Evolutionary conservation across 1,140 invertebrate genomes (phyloP).

Genomic region (Cephus cinctus): DNA sequence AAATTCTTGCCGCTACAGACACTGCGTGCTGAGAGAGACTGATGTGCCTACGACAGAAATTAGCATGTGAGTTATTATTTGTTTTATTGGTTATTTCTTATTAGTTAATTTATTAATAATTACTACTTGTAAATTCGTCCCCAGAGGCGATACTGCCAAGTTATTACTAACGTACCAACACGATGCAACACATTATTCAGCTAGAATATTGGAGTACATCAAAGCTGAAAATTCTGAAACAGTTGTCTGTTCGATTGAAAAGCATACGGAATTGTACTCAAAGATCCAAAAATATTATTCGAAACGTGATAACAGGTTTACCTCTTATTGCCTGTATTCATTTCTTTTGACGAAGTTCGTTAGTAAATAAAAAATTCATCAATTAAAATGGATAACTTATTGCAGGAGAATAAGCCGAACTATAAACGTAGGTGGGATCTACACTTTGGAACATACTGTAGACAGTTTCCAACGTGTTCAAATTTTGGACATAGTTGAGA

Average conservation of each 20-base stretch:
- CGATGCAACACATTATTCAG: slow-evolving; percentile 42
- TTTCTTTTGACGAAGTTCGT: neutral
- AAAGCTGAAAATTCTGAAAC: slow-evolving; percentile 19
- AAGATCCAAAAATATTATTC: slow-evolving; percentile 35
- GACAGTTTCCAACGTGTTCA: slow-evolving; percentile 41
- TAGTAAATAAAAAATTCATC: neutral
- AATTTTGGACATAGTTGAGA: slow-evolving; percentile 32
- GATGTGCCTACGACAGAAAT: slow-evolving; percentile 38
- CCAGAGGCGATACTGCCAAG: slow-evolving; percentile 40
- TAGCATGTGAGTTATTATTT: slow-evolving; percentile 25
- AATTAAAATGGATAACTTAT: slow-evolving; percentile 1
- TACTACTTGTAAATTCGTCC: slow-evolving; percentile 18
- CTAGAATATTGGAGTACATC: slow-evolving; percentile 35
- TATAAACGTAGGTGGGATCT: slow-evolving; percentile 34
- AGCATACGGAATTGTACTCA: slow-evolving; percentile 19
- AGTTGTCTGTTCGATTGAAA: slow-evolving; percentile 18
- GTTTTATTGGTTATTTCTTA: neutral
- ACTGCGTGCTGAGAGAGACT: slow-evolving; percentile 35
- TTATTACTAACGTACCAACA: slow-evolving; percentile 37
- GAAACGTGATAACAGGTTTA: slow-evolving; percentile 28
- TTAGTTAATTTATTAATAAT: slow-evolving; percentile 5
- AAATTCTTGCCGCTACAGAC: slow-evolving; percentile 36
- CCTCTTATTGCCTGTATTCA: neutral
- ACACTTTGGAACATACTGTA: slow-evolving; percentile 26
- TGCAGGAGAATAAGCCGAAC: slow-evolving; percentile 22